phyloP scores from a whole-genome alignment of 1,140 invertebrate species.

The Drosophila obscura region DNA sequence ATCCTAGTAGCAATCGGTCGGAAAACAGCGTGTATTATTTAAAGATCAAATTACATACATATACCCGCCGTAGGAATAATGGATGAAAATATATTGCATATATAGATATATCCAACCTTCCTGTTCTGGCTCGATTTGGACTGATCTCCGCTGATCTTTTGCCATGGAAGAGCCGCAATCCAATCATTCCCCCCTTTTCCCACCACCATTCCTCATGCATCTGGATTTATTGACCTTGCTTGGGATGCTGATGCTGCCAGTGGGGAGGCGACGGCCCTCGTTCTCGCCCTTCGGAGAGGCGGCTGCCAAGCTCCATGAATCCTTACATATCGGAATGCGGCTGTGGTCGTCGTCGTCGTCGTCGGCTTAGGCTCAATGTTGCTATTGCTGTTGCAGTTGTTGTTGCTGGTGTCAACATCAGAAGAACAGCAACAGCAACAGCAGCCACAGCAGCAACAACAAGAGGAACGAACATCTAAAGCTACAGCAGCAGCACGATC shows the following conservation, averaged over 20 bases:
- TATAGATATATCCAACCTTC: too few species aligned
- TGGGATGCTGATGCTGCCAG: conserved; percentile 1
- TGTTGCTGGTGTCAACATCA: conserved; percentile 59
- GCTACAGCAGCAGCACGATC: conserved; percentile 46
- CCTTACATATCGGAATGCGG: conserved; percentile 78
- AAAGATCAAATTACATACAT: too few species aligned
- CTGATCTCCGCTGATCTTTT: too few species aligned
- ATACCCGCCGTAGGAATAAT: too few species aligned
- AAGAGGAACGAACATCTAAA: conserved; percentile 1
- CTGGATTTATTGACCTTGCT: conserved; percentile 69
- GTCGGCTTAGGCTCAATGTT: conserved; percentile 32
- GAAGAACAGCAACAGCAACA: conserved; percentile 23
- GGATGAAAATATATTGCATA: too few species aligned
- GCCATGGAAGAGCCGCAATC: too few species aligned
- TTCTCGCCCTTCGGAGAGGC: background rate
- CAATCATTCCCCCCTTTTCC: conserved; percentile 1
- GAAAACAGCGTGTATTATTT: too few species aligned
- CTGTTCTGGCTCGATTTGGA: background rate
- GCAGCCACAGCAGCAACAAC: conserved; percentile 4
- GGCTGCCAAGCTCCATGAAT: conserved; percentile 44
- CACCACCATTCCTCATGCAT: conserved; percentile 19
- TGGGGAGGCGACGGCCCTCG: too few species aligned
- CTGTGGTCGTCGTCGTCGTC: conserved; percentile 57
- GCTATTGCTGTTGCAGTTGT: conserved; percentile 11
- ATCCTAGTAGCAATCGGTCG: too few species aligned